phyloP scores from a whole-genome alignment of 1,140 invertebrate species.

The Lutraria rhynchaena region DNA sequence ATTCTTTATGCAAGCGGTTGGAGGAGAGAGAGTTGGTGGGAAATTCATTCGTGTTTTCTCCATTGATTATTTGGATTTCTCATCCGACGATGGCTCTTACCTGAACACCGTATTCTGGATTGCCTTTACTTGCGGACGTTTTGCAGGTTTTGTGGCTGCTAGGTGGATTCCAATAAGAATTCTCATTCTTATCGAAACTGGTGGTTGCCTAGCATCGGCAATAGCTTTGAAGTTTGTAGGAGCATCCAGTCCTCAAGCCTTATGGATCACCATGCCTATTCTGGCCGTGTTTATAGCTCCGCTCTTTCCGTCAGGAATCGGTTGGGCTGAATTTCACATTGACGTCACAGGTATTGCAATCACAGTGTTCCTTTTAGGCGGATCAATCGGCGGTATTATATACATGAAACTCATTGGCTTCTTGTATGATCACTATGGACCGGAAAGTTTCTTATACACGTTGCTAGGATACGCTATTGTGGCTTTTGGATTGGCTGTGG shows the following conservation, averaged over 20 bases:
- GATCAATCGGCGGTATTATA: conserved; percentile 64
- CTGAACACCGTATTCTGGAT: conserved; percentile 72
- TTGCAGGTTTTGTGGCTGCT: conserved; percentile 62
- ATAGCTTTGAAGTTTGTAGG: conserved; percentile 63
- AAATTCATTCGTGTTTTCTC: conserved; percentile 70
- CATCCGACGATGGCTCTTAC: conserved; percentile 62
- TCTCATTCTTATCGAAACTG: conserved; percentile 67
- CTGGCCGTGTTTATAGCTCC: conserved; percentile 67
- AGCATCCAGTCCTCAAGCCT: conserved; percentile 28
- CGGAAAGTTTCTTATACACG: conserved; percentile 63
- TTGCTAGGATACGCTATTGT: conserved; percentile 57
- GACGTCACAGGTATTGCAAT: conserved; percentile 67
- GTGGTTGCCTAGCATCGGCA: conserved; percentile 55
- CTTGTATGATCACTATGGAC: conserved; percentile 67
- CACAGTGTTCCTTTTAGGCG: conserved; percentile 65
- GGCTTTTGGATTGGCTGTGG: conserved; percentile 14
- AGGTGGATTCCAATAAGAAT: conserved; percentile 65
- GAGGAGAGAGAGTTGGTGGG: conserved; percentile 67
- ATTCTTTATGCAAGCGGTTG: conserved; percentile 66
- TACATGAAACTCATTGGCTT: conserved; percentile 70
- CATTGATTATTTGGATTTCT: conserved; percentile 63
- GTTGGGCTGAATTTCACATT: conserved; percentile 67
- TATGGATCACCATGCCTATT: conserved; percentile 64
- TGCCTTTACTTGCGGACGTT: conserved; percentile 64
- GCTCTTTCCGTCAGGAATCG: conserved; percentile 68